A percentile compares a stretch with the other conserved stretches of the same genome.
phyloP scores from a whole-genome alignment of 2,797 vertebrate genomes.

The Numenius phaeopus region DNA sequence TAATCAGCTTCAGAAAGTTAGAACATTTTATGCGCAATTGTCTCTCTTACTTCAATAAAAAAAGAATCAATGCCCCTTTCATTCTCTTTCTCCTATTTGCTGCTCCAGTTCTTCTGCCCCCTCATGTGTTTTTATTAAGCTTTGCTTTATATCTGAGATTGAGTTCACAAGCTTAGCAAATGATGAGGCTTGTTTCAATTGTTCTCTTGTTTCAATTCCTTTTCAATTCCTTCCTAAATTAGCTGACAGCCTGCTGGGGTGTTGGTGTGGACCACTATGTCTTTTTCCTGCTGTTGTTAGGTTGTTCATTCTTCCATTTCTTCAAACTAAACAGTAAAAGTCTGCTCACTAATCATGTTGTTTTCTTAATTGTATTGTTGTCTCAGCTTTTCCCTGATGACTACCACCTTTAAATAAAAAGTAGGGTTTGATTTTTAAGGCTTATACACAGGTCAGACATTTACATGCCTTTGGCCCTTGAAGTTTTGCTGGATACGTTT shows the following conservation, averaged over 20 bases:
- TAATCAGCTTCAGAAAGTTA: conserved; percentile 52
- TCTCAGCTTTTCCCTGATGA: neutral
- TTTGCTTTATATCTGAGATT: conserved; percentile 66
- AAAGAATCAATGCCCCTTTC: neutral
- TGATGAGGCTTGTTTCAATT: neutral
- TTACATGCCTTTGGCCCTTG: neutral
- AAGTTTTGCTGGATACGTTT: neutral
- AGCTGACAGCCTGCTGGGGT: neutral
- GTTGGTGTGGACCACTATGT: neutral
- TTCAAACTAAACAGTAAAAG: neutral
- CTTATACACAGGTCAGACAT: neutral
- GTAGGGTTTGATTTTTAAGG: neutral
- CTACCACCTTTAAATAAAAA: neutral
- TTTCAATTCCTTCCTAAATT: conserved; percentile 34
- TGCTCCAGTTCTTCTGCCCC: conserved; percentile 38
- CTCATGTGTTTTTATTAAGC: conserved; percentile 67
- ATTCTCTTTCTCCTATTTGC: conserved; percentile 20
- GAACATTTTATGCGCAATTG: conserved; percentile 50
- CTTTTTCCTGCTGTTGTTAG: neutral
- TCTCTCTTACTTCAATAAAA: conserved; percentile 27
- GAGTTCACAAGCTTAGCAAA: conserved; percentile 54
- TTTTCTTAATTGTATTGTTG: neutral
- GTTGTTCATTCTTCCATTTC: neutral
- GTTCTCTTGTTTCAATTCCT: conserved; percentile 17
- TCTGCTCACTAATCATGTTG: neutral